Conservation (phyloP, 2,888 invertebrate species). For the Abrostola tripartita region DNA sequence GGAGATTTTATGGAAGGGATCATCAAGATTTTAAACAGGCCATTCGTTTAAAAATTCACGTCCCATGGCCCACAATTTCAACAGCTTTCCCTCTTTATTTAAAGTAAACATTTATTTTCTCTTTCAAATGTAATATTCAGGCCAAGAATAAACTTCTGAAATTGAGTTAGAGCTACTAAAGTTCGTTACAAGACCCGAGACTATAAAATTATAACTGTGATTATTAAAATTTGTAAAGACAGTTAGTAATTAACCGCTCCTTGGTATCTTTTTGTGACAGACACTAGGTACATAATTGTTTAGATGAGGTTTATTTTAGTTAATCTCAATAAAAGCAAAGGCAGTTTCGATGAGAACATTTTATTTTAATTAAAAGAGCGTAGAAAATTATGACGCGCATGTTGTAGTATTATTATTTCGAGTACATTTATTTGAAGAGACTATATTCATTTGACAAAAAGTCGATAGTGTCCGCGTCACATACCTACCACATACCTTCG, state of each 20-base stretch:
- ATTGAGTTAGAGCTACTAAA: constrained; percentile 29
- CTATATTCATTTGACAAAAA: too few relatives aligned
- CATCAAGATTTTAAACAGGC: neutral
- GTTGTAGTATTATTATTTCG: too few relatives aligned
- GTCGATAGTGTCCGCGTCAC: too few relatives aligned
- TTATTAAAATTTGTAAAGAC: constrained; percentile 36
- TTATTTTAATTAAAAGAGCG: neutral
- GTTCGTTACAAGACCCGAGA: constrained; percentile 22
- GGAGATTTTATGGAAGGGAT: neutral
- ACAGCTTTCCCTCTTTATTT: constrained; percentile 33
- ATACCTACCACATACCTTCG: too few relatives aligned
- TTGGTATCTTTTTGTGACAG: constrained; percentile 13
- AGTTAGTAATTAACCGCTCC: constrained; percentile 16
- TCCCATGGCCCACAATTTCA: constrained; percentile 20
- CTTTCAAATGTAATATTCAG: constrained; percentile 36
- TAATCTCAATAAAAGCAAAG: neutral
- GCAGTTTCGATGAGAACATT: neutral
- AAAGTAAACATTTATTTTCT: constrained; percentile 38
- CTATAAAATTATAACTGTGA: constrained; percentile 38
- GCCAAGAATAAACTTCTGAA: constrained; percentile 28
- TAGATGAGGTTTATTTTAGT: constrained; percentile 8
- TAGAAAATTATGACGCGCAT: too few relatives aligned
- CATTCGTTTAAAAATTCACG: neutral
- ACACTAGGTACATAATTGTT: constrained; percentile 14
- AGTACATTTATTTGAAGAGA: too few relatives aligned